Conservation (phyloP, 92 coral and sea anemone genomes). For the Scolanthus callimorphus region DNA sequence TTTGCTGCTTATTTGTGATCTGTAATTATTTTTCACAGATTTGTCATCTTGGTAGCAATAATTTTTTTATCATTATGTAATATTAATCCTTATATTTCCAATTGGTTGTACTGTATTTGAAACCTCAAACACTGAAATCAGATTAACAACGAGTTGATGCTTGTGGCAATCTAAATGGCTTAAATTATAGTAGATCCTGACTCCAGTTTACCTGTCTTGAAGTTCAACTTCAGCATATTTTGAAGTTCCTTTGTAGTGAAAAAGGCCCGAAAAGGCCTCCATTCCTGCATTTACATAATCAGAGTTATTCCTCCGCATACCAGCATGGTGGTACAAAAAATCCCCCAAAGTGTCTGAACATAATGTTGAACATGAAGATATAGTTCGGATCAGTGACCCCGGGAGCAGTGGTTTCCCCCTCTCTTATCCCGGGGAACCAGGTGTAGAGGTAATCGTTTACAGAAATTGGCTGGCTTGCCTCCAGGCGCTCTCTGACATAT, state of each 20-base stretch:
- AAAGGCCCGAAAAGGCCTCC: neutral
- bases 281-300: neutral
- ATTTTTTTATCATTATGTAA: too few relatives aligned
- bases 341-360: neutral
- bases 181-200: neutral
- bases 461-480: slow-evolving; percentile 15
- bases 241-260: neutral
- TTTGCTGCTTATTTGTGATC: too few relatives aligned
- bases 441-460: slow-evolving; percentile 19
- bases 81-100: too few relatives aligned
- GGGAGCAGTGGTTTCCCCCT: too few relatives aligned
- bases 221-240: neutral
- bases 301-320: neutral
- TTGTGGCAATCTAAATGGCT: too few relatives aligned
- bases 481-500: slow-evolving; percentile 20
- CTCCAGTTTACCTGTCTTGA: neutral
- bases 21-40: too few relatives aligned
- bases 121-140: too few relatives aligned
- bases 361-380: slow-evolving; percentile 11
- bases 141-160: too few relatives aligned
- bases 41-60: too few relatives aligned
- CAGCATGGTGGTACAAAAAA: neutral
- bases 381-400: slow-evolving; percentile 20
- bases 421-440: slow-evolving; percentile 14
- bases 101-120: too few relatives aligned